Conservation (phyloP, 2,888 invertebrate genomes). For the Parthenolecanium corni region DNA sequence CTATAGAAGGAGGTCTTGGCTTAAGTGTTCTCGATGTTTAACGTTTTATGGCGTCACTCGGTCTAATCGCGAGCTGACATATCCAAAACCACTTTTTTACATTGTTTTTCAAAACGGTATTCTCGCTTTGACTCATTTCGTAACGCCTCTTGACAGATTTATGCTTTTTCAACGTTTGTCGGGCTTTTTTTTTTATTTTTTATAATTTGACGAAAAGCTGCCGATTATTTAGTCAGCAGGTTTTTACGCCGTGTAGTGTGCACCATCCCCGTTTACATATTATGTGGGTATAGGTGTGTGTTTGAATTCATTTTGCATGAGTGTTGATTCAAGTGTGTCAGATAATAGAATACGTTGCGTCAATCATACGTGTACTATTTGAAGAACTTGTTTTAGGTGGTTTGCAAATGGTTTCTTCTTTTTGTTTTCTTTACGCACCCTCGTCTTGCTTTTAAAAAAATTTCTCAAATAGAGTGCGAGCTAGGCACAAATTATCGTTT, state of each 20-base stretch:
- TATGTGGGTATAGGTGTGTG: no score
- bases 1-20: no score
- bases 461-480: no score
- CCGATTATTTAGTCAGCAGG: conserved; percentile 28
- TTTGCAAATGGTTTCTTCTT: neutral
- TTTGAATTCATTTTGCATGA: no score
- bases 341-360: neutral
- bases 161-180: conserved; percentile 22
- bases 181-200: no score
- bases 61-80: no score
- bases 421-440: neutral
- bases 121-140: neutral
- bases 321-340: neutral
- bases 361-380: neutral
- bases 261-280: neutral
- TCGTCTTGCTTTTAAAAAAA: no score
- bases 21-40: no score
- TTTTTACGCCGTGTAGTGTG: neutral
- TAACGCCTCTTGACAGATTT: conserved; percentile 11
- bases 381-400: neutral
- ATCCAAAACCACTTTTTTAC: no score
- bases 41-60: no score
- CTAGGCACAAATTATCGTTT: no score
- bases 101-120: neutral
- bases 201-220: conserved; percentile 19